A percentile compares a stretch with the other conserved stretches of the same genome.
Conservation (phyloP, 2,113 vertebrate species). For the Eudorcas thomsonii region DNA sequence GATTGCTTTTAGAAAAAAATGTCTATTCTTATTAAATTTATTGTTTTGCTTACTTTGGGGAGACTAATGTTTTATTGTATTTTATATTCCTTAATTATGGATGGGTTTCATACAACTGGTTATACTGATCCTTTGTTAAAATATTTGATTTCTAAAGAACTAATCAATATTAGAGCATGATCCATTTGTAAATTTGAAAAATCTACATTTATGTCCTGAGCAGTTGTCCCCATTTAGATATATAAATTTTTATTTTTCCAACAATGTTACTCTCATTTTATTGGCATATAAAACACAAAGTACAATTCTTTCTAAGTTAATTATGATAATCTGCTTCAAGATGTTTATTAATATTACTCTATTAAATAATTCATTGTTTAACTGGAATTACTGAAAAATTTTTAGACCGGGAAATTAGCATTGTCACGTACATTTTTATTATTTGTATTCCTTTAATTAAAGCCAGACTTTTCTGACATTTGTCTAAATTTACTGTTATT, state of each 20-base stretch:
- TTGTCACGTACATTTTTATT: neutral
- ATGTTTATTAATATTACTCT: neutral
- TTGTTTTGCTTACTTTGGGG: neutral
- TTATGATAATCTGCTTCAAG: neutral
- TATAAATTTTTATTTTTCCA: neutral
- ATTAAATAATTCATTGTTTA: constrained; percentile 17
- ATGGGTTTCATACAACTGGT: neutral
- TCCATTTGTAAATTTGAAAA: neutral
- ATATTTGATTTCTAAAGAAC: neutral
- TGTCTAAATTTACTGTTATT: neutral
- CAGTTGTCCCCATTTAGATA: neutral
- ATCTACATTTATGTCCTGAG: neutral
- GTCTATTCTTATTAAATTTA: constrained; percentile 6
- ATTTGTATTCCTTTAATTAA: neutral
- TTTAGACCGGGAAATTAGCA: neutral
- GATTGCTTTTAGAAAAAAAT: neutral
- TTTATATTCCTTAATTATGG: constrained; percentile 2
- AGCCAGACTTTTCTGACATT: neutral
- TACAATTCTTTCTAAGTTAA: neutral
- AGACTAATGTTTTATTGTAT: constrained; percentile 1
- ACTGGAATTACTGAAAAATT: constrained; percentile 6
- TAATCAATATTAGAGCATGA: neutral
- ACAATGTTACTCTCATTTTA: neutral
- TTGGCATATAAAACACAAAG: neutral
- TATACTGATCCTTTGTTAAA: neutral